A percentile compares a stretch with the other conserved stretches of the same genome.
phyloP scores from a whole-genome alignment of 1,140 invertebrate genomes.

The Drosophila nebulosa region DNA sequence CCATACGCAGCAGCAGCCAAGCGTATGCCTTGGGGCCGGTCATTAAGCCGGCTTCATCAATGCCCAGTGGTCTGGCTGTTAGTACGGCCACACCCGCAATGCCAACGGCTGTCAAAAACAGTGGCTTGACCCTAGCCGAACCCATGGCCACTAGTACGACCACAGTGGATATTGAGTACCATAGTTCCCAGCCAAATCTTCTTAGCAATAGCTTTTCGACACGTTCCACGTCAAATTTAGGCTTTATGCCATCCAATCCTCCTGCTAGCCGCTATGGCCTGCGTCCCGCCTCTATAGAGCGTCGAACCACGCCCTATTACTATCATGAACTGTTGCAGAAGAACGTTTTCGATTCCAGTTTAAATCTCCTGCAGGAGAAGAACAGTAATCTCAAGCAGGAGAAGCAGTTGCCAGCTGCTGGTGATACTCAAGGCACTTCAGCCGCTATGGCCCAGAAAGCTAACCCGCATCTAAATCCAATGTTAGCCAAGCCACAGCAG shows the following conservation, averaged over 20 bases:
- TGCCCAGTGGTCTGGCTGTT: slow-evolving; percentile 66
- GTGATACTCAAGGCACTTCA: slow-evolving; percentile 1
- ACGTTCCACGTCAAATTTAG: slow-evolving; percentile 47
- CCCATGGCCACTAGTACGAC: slow-evolving; percentile 19
- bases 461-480: background rate
- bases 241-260: background rate
- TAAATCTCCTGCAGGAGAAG: slow-evolving; percentile 70
- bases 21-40: slow-evolving; percentile 65
- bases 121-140: slow-evolving; percentile 23
- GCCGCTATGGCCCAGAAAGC: slow-evolving; percentile 32
- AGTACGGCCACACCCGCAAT: background rate
- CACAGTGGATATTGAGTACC: slow-evolving; percentile 40
- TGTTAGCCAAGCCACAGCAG: slow-evolving; percentile 54
- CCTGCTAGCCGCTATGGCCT: slow-evolving; percentile 44
- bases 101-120: slow-evolving; percentile 16
- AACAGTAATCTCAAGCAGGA: slow-evolving; percentile 60
- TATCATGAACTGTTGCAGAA: slow-evolving; percentile 77
- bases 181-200: slow-evolving; percentile 73
- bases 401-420: slow-evolving; percentile 26
- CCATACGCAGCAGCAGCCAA: slow-evolving; percentile 35
- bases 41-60: slow-evolving; percentile 71
- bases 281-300: slow-evolving; percentile 55
- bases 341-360: slow-evolving; percentile 73
- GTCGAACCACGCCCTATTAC: slow-evolving; percentile 76
- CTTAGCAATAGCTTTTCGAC: slow-evolving; percentile 46